Percentiles rank a stretch among this genome's conserved stretches.
Evolutionary conservation across 2,113 vertebrate genomes (phyloP).

Genomic region (Scalopus aquaticus): DNA sequence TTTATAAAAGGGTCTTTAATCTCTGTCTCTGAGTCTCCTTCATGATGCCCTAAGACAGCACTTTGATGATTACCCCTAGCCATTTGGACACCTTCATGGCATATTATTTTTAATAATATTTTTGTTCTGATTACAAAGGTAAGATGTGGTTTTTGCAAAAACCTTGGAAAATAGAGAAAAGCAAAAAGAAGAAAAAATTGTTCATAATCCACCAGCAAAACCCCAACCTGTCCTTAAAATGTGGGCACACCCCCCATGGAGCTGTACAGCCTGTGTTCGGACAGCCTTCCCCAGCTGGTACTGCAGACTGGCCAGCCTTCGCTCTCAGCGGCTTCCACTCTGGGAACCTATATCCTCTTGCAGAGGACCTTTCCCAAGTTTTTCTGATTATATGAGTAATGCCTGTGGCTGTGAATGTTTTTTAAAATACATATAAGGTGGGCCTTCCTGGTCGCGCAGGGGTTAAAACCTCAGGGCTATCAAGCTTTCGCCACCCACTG

Average conservation of each 20-base stretch:
- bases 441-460: too few species aligned
- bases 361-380: neutral
- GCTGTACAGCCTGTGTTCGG: rapidly evolving
- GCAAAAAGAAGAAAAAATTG: neutral
- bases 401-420: neutral
- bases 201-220: neutral
- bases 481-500: too few species aligned
- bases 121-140: neutral
- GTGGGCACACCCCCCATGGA: neutral
- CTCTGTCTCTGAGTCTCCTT: too few species aligned
- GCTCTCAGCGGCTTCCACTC: neutral
- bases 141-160: neutral
- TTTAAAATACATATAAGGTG: neutral
- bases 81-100: neutral
- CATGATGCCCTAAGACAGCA: neutral
- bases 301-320: neutral
- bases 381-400: conserved; percentile 7
- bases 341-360: neutral
- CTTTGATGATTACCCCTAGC: neutral
- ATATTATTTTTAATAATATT: neutral
- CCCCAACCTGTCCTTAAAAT: neutral
- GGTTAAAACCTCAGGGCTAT: too few species aligned
- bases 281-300: neutral
- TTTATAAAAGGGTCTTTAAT: neutral
- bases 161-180: conserved; percentile 18